Percentiles rank a stretch among this genome's conserved stretches.
These are phyloP conservation scores for Drosophila arizonae DNA, from an alignment of 1,140 invertebrate genomes.

Conservation along the genomic window DNA sequence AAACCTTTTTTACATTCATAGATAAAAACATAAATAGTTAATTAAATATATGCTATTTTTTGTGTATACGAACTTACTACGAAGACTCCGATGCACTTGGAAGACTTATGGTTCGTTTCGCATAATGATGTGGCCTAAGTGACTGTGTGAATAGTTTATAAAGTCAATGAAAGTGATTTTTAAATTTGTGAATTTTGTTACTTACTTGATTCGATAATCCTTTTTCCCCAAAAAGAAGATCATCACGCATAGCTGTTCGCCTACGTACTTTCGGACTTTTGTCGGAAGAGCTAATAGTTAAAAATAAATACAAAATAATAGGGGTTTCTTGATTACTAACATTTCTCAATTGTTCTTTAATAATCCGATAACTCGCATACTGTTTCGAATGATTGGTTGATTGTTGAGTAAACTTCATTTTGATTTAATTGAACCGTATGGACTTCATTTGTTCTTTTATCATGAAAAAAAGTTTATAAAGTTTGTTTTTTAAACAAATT, in stretches of 20 bases:
- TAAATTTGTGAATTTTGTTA: neutral
- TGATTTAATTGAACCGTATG: slow-evolving; percentile 25
- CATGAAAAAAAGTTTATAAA: slow-evolving; percentile 18
- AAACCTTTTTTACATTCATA: neutral
- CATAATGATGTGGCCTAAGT: neutral
- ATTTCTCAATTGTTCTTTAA: slow-evolving; percentile 1
- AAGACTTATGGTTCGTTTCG: too few species aligned
- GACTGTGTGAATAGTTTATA: neutral
- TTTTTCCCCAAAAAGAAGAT: slow-evolving; percentile 86
- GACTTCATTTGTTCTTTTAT: slow-evolving; percentile 13
- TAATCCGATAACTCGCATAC: slow-evolving; percentile 22
- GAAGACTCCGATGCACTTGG: neutral
- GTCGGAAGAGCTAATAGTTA: slow-evolving; percentile 41
- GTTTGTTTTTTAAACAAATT: slow-evolving; percentile 14
- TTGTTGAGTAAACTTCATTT: slow-evolving; percentile 35
- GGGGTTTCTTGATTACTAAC: slow-evolving; percentile 4
- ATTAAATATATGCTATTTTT: too few species aligned
- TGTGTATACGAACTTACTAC: neutral
- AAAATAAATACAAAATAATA: slow-evolving; percentile 28
- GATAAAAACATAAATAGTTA: neutral
- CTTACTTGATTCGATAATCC: slow-evolving; percentile 11
- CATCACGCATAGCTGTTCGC: slow-evolving; percentile 87
- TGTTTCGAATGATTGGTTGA: slow-evolving; percentile 43
- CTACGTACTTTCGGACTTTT: slow-evolving; percentile 86
- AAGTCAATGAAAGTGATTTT: neutral